Base-by-base conservation (phyloP, 2,797 vertebrate genomes). In the Iguana delicatissima region DNA sequence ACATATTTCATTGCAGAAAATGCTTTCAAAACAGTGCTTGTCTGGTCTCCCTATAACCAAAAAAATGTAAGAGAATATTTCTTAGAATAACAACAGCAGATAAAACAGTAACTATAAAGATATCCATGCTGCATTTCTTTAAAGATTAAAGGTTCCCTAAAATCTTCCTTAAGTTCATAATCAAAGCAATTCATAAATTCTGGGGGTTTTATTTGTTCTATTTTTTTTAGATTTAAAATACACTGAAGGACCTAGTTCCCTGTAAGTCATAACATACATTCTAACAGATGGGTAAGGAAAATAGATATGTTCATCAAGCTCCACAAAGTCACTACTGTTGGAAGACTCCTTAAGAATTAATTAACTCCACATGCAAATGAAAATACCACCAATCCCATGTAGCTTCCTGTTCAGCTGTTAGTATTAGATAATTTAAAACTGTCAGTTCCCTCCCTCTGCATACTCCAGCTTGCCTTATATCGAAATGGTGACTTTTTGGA, bases 341-440 rank as follows among this genome's bases (percentile, higher is more conserved):
- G 59, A 79, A 24, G 82, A 12, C 32, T 72, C 20, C 86, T 84
- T 88, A 64, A 88, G 86, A 87, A 91, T 84, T 64, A 80, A 85
- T 85, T 90, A 79, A 87, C 38, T 69, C 29, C 50, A 72, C 14
- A 84, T 87, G 72, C 85, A 90, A 90, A 84, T 84, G 50, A 84
- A 57, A 80, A 73, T 77, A 62, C 4, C 74, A 84, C 80, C 38
- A 88, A 62, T 79, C 35, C 59, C 35, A 57, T 67, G 7, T 46
- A 76, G 81, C 84, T 90, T 81, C 77, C 84, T 74, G 77, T 80
- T 42, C 46, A 46, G 50, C 52, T 73, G 26, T 76, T 62, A n/a
- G 29, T 35, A 50, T 38, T 42, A 62, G 59, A 79, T 22, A 84
- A 72, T 73, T 59, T 35, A 80, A 35, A 84, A 72, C 50, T 20